These are phyloP conservation scores for Cryptomyrus ogoouensis DNA, from an alignment of 2,113 vertebrate genomes.

Conservation along the genomic window DNA sequence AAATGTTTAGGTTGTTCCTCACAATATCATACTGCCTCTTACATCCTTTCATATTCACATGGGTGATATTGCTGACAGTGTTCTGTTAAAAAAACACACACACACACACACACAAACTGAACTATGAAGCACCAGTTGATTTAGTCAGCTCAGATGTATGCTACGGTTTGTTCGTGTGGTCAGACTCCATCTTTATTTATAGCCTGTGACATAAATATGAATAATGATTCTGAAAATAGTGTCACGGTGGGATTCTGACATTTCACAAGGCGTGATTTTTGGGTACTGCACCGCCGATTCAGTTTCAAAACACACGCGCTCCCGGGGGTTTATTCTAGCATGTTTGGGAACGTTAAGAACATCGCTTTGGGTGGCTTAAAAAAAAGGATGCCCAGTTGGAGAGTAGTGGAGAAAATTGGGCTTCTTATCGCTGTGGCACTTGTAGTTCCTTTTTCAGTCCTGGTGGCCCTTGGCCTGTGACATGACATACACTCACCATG, in stretches of 20 bases:
- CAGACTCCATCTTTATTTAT: neutral
- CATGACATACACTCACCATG: neutral
- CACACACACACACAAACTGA: neutral
- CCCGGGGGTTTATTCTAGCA: neutral
- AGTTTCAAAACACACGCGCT: neutral
- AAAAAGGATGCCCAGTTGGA: neutral
- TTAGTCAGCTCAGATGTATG: neutral
- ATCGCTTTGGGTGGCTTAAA: neutral
- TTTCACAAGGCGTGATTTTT: neutral
- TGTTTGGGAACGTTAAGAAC: neutral
- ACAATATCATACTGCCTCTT: neutral
- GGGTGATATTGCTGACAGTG: neutral
- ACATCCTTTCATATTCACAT: neutral
- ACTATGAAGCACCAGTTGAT: neutral
- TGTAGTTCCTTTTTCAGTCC: neutral
- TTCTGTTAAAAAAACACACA: neutral
- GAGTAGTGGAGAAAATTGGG: neutral
- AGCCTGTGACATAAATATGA: neutral
- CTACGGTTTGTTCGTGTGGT: neutral
- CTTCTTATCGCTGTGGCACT: neutral
- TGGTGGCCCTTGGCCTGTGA: neutral
- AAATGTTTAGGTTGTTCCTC: neutral
- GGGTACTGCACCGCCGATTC: neutral
- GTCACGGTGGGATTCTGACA: neutral
- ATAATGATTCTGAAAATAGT: constrained; percentile 10